Percentiles rank a stretch among this genome's conserved stretches.
These are phyloP conservation scores for Sitta europaea DNA, from an alignment of 2,113 vertebrate species.

Conservation along the genomic window DNA sequence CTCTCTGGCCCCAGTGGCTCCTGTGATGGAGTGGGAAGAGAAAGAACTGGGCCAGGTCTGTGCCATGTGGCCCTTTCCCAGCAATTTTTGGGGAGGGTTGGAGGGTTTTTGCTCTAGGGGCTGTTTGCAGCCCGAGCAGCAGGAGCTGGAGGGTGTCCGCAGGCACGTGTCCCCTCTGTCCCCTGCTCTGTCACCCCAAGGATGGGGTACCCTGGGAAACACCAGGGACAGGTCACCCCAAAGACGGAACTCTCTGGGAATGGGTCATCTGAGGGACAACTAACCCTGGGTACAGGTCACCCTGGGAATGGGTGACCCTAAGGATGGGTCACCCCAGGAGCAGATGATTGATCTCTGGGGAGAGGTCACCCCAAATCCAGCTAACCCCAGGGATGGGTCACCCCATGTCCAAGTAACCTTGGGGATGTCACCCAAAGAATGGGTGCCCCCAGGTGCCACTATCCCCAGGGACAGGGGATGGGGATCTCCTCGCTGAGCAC, in stretches of 20 bases:
- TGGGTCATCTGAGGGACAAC: background rate
- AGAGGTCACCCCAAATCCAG: background rate
- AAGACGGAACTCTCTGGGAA: background rate
- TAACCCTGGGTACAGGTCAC: background rate
- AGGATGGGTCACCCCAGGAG: background rate
- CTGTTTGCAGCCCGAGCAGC: fast-evolving
- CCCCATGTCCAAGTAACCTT: background rate
- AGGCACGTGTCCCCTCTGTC: background rate
- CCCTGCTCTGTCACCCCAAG: background rate
- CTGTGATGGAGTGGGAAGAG: background rate
- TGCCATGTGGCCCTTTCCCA: background rate
- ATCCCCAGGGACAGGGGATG: background rate
- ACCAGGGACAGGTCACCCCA: background rate
- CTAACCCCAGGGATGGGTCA: background rate
- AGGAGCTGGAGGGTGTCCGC: background rate
- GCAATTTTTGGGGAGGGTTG: fast-evolving
- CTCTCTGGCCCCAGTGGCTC: fast-evolving
- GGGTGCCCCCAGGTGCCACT: background rate
- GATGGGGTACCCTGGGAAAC: background rate
- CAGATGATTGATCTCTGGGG: background rate
- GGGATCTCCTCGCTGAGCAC: background rate
- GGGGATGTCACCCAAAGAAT: background rate
- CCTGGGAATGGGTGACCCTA: background rate
- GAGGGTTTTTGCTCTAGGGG: background rate
- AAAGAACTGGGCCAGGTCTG: background rate